Evolutionary conservation across 64 coral and sea anemone genomes (phyloP).

Genomic region (Stylophora pistillata): DNA sequence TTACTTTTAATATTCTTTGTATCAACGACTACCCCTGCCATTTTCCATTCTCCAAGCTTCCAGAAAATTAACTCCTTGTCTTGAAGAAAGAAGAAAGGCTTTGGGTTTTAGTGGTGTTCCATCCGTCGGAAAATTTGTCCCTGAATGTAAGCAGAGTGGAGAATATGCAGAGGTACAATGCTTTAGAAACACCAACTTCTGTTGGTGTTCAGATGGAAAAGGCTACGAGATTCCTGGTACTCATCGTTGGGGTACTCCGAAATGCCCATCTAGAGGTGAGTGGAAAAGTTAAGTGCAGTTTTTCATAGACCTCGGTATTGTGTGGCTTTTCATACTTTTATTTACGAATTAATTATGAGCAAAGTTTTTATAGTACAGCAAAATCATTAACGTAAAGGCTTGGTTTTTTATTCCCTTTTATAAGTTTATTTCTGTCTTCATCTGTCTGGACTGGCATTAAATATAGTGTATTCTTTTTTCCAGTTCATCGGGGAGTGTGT

Average conservation of each 20-base stretch:
- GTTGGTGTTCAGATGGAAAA: constrained; percentile 41
- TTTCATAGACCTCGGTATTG: no score
- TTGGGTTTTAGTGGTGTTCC: constrained; percentile 35
- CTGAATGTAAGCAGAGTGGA: constrained; percentile 50
- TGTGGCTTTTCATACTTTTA: no score
- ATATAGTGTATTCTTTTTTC: not conserved
- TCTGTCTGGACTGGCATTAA: no score
- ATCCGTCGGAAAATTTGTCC: constrained; percentile 55
- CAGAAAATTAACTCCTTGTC: constrained; percentile 46
- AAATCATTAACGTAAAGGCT: no score
- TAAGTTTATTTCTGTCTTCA: no score
- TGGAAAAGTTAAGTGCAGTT: not conserved
- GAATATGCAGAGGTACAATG: constrained; percentile 45
- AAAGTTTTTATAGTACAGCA: no score
- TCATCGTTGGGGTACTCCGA: constrained; percentile 46
- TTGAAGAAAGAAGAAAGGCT: constrained; percentile 42
- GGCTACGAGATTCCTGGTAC: constrained; percentile 54
- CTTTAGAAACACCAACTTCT: constrained; percentile 36
- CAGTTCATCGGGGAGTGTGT: constrained; percentile 15
- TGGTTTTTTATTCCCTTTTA: no score
- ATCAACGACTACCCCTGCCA: not conserved
- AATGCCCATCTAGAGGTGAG: constrained; percentile 32
- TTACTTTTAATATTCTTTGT: not conserved
- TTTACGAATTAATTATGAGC: no score
- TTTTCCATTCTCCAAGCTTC: not conserved